These are phyloP conservation scores for Dasypus novemcinctus DNA, from an alignment of 2,113 vertebrate genomes.

Conservation along the genomic window DNA sequence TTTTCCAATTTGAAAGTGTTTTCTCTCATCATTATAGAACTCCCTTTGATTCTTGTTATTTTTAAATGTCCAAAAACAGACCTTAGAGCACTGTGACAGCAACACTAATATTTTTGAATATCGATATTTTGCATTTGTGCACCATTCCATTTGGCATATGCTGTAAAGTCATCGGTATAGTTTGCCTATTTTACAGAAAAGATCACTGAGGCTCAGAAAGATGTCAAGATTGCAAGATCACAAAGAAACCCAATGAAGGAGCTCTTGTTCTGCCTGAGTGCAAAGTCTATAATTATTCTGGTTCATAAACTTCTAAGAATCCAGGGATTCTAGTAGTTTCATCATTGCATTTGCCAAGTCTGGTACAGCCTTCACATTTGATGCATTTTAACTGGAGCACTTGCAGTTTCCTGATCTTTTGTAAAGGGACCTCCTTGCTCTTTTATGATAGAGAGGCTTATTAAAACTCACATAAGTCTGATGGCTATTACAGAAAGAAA, in stretches of 20 bases:
- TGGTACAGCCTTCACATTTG: neutral
- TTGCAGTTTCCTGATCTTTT: conserved; percentile 47
- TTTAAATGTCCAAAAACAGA: neutral
- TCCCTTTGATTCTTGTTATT: neutral
- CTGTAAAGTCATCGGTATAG: neutral
- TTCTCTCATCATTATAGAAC: neutral
- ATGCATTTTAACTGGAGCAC: conserved; percentile 11
- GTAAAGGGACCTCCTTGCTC: conserved; percentile 39
- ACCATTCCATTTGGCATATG: neutral
- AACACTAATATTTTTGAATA: neutral
- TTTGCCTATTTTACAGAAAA: neutral
- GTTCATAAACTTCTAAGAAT: neutral
- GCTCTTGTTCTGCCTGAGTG: neutral
- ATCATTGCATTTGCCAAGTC: neutral
- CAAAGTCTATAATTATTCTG: neutral
- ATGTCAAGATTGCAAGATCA: neutral
- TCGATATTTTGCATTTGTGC: neutral
- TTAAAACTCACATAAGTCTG: conserved; percentile 60
- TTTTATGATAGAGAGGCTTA: conserved; percentile 61
- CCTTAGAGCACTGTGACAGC: neutral
- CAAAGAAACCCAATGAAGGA: neutral
- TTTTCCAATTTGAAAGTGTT: neutral
- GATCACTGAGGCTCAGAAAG: neutral
- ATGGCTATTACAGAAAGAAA: conserved; percentile 61
- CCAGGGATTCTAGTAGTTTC: neutral